Evolutionary conservation across 2,888 invertebrate species (phyloP).

Genomic region (Lasioglossum villosulum): DNA sequence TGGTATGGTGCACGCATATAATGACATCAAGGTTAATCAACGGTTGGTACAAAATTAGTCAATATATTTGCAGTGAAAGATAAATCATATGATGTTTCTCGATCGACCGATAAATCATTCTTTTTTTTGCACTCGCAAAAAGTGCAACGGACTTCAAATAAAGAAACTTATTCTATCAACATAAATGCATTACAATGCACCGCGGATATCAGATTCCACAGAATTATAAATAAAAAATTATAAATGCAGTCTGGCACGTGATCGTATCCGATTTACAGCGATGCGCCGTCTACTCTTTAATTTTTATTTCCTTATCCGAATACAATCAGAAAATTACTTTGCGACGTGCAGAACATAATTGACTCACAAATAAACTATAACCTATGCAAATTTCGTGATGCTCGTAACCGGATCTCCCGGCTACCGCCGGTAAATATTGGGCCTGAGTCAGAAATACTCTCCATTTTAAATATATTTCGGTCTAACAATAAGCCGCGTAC

Average conservation of each 20-base stretch:
- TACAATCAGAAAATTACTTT: conserved; percentile 42
- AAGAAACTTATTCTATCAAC: neutral
- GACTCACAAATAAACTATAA: conserved; percentile 36
- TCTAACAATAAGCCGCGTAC: neutral
- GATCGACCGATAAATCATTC: neutral
- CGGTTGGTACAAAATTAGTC: neutral
- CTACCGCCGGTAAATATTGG: conserved; percentile 8
- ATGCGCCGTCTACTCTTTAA: conserved; percentile 15
- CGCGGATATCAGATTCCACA: neutral
- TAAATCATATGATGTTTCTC: neutral
- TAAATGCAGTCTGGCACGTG: conserved; percentile 31
- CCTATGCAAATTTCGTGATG: conserved; percentile 47
- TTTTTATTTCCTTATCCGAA: conserved; percentile 29
- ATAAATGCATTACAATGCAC: conserved; percentile 16
- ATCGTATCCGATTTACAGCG: conserved; percentile 9
- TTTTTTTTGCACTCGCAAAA: neutral
- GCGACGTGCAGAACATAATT: conserved; percentile 28
- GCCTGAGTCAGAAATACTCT: neutral
- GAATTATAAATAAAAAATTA: conserved; percentile 29
- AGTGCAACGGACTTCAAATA: neutral
- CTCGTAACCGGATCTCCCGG: conserved; percentile 8
- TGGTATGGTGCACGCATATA: neutral
- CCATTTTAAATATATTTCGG: conserved; percentile 6
- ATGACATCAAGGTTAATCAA: neutral
- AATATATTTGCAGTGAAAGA: neutral